Evolutionary conservation across 1,140 invertebrate species (phyloP).

Genomic region (Drosophila lacteicornis): DNA sequence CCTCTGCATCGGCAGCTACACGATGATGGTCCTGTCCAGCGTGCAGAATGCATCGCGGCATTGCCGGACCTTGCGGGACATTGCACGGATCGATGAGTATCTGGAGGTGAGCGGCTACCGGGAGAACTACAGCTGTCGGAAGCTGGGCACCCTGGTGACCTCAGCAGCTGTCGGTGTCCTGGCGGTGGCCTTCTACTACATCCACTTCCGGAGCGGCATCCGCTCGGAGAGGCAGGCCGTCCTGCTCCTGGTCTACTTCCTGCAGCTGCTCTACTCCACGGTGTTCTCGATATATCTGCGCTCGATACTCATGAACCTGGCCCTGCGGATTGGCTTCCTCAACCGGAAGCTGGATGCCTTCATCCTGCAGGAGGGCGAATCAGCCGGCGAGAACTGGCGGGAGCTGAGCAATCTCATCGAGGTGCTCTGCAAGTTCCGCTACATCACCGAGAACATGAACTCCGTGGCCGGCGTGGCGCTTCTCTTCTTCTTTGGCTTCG

Average conservation of each 20-base stretch:
- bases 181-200: slow-evolving; percentile 65
- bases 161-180: slow-evolving; percentile 34
- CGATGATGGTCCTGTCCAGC: slow-evolving; percentile 55
- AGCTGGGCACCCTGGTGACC: slow-evolving; percentile 33
- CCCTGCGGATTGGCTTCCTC: slow-evolving; percentile 55
- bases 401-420: slow-evolving; percentile 70
- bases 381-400: slow-evolving; percentile 56
- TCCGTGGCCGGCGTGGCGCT: slow-evolving; percentile 57
- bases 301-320: slow-evolving; percentile 46
- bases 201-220: slow-evolving; percentile 58
- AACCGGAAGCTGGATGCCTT: slow-evolving; percentile 58
- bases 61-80: slow-evolving; percentile 57
- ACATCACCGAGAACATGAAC: slow-evolving; percentile 71
- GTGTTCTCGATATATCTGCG: slow-evolving; percentile 64
- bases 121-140: slow-evolving; percentile 49
- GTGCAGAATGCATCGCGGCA: slow-evolving; percentile 51
- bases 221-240: slow-evolving; percentile 7
- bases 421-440: slow-evolving; percentile 70
- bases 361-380: slow-evolving; percentile 18
- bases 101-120: slow-evolving; percentile 46
- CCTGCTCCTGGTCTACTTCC: slow-evolving; percentile 51
- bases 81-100: slow-evolving; percentile 58
- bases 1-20: slow-evolving; percentile 68
- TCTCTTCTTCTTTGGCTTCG: slow-evolving; percentile 69
- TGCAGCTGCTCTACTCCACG: slow-evolving; percentile 66